Evolutionary conservation across 2,888 invertebrate genomes (phyloP).

Genomic region (Silvanus unidentatus): DNA sequence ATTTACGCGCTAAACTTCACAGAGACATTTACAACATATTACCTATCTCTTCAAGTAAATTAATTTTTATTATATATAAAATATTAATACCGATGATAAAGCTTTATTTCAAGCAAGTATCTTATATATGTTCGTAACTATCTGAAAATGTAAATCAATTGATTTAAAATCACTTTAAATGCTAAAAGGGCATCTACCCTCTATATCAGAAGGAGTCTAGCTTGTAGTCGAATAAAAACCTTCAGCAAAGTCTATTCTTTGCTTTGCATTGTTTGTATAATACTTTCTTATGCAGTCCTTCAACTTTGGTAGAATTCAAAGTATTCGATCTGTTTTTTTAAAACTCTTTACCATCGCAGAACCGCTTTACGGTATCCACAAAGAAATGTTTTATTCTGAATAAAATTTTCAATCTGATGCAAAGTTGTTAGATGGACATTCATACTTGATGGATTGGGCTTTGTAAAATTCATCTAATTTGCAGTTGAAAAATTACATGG

Average conservation of each 20-base stretch:
- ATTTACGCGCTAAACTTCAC: too few relatives aligned
- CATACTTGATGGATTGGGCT: too few relatives aligned
- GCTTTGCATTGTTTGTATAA: constrained; percentile 43
- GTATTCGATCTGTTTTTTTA: constrained; percentile 23
- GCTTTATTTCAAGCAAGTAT: too few relatives aligned
- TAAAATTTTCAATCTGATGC: constrained; percentile 12
- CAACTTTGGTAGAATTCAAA: constrained; percentile 28
- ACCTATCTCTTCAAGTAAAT: too few relatives aligned
- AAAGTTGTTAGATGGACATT: too few relatives aligned
- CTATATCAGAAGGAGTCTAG: constrained; percentile 4
- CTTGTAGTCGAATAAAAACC: constrained; percentile 13
- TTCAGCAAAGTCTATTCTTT: constrained; percentile 23
- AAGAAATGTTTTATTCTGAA: constrained; percentile 25
- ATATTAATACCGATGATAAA: too few relatives aligned
- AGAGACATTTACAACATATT: too few relatives aligned
- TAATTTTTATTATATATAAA: too few relatives aligned
- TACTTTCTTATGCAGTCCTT: constrained; percentile 42
- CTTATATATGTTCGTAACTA: too few relatives aligned
- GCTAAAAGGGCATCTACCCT: constrained; percentile 36
- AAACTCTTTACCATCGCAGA: constrained; percentile 16
- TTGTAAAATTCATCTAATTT: too few relatives aligned
- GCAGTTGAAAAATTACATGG: too few relatives aligned
- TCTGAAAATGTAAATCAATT: constrained; percentile 38
- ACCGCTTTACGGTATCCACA: constrained; percentile 25
- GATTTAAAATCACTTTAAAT: constrained; percentile 43